A percentile compares a stretch with the other conserved stretches of the same genome.
These are phyloP conservation scores for Saiga tatarica DNA, from an alignment of 2,113 vertebrate genomes.

Conservation along the genomic window DNA sequence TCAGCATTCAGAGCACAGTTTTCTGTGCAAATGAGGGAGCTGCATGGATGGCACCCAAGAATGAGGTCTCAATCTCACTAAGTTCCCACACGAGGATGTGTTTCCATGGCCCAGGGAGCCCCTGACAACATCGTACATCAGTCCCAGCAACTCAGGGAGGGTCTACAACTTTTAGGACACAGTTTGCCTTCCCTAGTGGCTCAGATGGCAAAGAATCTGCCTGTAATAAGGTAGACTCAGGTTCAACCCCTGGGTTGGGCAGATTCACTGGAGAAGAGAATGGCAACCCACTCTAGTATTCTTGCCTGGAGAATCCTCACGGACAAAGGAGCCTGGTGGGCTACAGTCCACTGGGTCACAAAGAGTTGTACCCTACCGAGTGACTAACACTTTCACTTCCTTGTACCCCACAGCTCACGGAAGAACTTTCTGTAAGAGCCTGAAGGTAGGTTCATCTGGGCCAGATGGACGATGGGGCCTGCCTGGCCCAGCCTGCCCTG, in stretches of 20 bases:
- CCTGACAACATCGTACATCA: fast-evolving
- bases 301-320: not conserved
- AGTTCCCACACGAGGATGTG: not conserved
- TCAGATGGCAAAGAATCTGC: not conserved
- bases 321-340: not conserved
- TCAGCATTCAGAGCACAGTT: not conserved
- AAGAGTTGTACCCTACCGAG: not conserved
- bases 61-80: fast-evolving
- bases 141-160: not conserved
- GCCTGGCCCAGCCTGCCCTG: fast-evolving
- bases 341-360: not conserved
- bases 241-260: not conserved
- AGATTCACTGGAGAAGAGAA: not conserved
- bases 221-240: not conserved
- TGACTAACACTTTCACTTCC: not conserved
- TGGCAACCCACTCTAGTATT: not conserved
- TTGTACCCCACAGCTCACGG: fast-evolving
- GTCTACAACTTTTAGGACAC: not conserved
- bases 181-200: not conserved
- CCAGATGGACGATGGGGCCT: not conserved
- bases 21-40: not conserved
- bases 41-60: fast-evolving
- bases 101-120: not conserved
- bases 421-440: fast-evolving
- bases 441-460: not conserved